Conservation (phyloP, 2,113 vertebrate genomes). For the Otis tarda region DNA sequence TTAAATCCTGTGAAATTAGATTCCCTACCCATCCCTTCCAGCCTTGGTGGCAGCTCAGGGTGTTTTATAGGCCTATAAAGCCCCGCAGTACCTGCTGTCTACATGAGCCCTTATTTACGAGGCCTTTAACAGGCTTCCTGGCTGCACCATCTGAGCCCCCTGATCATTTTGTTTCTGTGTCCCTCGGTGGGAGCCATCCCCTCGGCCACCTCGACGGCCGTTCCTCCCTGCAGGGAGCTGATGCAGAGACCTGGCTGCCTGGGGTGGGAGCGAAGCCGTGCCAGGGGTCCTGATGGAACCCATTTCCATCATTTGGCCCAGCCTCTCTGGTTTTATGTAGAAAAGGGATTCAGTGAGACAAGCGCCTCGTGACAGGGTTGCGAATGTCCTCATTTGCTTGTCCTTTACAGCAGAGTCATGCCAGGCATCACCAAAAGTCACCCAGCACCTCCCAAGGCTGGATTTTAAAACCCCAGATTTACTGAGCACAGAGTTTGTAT, state of each 20-base stretch:
- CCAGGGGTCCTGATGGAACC: not conserved
- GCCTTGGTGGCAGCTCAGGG: constrained; percentile 47
- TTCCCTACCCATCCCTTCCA: constrained; percentile 63
- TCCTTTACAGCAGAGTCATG: not conserved
- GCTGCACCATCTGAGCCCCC: constrained; percentile 27
- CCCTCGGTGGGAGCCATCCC: not conserved
- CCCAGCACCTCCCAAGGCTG: not conserved
- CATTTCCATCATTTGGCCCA: not conserved
- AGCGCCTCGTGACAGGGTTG: not conserved
- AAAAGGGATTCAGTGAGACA: not conserved
- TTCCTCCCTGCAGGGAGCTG: not conserved
- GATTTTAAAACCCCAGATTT: not conserved
- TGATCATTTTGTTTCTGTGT: not conserved
- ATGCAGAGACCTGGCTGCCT: not conserved
- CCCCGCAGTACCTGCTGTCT: constrained; percentile 60
- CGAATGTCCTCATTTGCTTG: not conserved
- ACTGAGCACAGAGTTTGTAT: not conserved
- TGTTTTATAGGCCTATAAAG: constrained; percentile 73
- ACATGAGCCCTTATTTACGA: constrained; percentile 60
- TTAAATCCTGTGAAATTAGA: constrained; percentile 76
- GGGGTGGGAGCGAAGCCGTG: not conserved
- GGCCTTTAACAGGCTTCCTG: constrained; percentile 49
- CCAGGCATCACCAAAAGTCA: not conserved
- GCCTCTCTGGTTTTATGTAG: not conserved
- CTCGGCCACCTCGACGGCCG: not conserved